These are phyloP conservation scores for Drosophila parabipectinata DNA, from an alignment of 1,140 invertebrate genomes.

Conservation along the genomic window DNA sequence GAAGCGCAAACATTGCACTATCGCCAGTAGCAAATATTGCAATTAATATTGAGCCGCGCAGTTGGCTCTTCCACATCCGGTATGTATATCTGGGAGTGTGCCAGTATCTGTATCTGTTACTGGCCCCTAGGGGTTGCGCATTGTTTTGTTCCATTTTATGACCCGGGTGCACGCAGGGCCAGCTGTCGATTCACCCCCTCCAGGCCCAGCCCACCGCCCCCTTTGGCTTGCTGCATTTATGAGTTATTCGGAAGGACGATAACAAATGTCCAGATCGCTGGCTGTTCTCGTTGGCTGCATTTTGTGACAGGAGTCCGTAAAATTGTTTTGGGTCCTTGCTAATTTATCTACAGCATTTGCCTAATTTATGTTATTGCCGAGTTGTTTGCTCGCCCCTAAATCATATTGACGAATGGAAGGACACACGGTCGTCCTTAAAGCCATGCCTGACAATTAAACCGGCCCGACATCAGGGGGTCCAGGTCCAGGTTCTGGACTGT, in stretches of 20 bases:
- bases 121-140: constrained; percentile 39
- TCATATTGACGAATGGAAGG: constrained; percentile 58
- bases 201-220: neutral
- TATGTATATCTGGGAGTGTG: constrained; percentile 12
- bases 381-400: constrained; percentile 51
- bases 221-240: constrained; percentile 54
- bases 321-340: constrained; percentile 64
- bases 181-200: constrained; percentile 44
- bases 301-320: constrained; percentile 64
- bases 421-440: constrained; percentile 44
- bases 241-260: constrained; percentile 73
- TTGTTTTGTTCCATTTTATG: constrained; percentile 57
- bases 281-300: constrained; percentile 58
- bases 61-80: constrained; percentile 1
- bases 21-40: constrained; percentile 45
- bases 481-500: neutral
- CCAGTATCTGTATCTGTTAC: constrained; percentile 47
- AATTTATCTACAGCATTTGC: constrained; percentile 77
- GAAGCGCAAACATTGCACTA: constrained; percentile 65
- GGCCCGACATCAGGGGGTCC: neutral
- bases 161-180: constrained; percentile 57
- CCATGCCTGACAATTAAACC: constrained; percentile 37
- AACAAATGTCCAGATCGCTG: constrained; percentile 38
- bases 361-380: constrained; percentile 72
- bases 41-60: constrained; percentile 66